Evolutionary conservation across 2,113 vertebrate species (phyloP), one percentile per base, ranked within the genome.

Genomic region (Pungitius pungitius): DNA sequence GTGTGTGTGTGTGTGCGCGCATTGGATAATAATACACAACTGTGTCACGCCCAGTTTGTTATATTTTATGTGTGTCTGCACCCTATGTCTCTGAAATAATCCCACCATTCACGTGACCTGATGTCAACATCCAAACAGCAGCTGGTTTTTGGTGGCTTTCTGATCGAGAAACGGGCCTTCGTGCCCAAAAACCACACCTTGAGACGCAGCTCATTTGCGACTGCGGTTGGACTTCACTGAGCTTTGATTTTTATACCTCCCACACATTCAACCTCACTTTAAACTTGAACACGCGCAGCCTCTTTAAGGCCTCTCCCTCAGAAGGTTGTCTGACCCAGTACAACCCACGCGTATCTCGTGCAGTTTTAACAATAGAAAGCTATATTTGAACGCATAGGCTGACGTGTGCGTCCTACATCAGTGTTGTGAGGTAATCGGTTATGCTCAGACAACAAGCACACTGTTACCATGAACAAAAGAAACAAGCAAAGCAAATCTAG

Each of bases 181-280:
- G 82, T 65, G 24, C 76, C 81, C 77, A 75, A 13, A 80, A 81
- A 74, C 78, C 83, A 78, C 81, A 57, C 79, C 75, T 63, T 5
- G 7, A 68, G 69, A 81, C 17, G 12, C 26, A 0, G 37, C 37
- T 70, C 70, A 82, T 84, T 85, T 82, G 69, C 57, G 51, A 51
- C 63, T 80, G 79, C 2, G 62, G 81, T 84, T 84, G 45, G 74
- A 77, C 37, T 47, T 60, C 8, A 55, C 27, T 45, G 2, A 73
- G 51, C 24, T 65, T 30, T 68, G 56, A 85, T 76, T 83, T 70
- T 75, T 68, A 78, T 47, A 43, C 52, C 69, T 40, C 59, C 52
- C 75, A 57, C 6, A 39, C 37, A 39, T 71, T 78, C 33, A 78
- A 22, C 57, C 69, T 35, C 39, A 69, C 39, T 65, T 81, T 62